Evolutionary conservation across 2,113 vertebrate species (phyloP), one percentile per base, ranked within the genome.

Genomic region (Tamias sibiricus): DNA sequence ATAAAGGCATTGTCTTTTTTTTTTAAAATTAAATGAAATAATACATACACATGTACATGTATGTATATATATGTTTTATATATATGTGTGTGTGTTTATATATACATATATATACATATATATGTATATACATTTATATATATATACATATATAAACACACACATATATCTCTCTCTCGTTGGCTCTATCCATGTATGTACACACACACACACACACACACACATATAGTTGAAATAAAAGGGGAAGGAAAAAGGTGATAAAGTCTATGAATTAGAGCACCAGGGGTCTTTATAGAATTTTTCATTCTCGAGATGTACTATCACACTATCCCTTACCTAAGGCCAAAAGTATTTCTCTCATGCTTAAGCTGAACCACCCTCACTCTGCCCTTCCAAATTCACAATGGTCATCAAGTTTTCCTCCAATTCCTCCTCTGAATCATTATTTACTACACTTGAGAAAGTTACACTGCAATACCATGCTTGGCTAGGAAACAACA

Each of bases 371-470:
- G 72, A 62, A 62, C 59, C 8, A 24, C 59, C 22, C 59, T 62
- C 26, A 57, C 20, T 24, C 59, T 59, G 28, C 24, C 37, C 77
- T 52, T 88, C 52, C 37, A 84, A 79, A 77, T 79, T 62, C 35
- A 96, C 30, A 72, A 7, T 32, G 64, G 85, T 72, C 35, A 26
- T 74, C 13, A 13, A 52, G 74, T 75, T 66, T 57, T 66, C 83
- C 47, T 66, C 72, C 72, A 85, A 79, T 37, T 86, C 22, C n/a
- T 72, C 32, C 47, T 72, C 40, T 54, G 13, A 12, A 4, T 87
- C 32, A 66, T 66, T 66, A 89, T 75, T n/a, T 62, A 62, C 59
- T 28, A 92, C 54, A 87, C 35, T 68, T 95, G 8, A 95, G 68
- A 87, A 94, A 86, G 66, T 72, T 57, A 40, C 12, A 81, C n/a